Evolutionary conservation across 2,888 invertebrate genomes (phyloP).

Genomic region (Taphrorychus bicolor): DNA sequence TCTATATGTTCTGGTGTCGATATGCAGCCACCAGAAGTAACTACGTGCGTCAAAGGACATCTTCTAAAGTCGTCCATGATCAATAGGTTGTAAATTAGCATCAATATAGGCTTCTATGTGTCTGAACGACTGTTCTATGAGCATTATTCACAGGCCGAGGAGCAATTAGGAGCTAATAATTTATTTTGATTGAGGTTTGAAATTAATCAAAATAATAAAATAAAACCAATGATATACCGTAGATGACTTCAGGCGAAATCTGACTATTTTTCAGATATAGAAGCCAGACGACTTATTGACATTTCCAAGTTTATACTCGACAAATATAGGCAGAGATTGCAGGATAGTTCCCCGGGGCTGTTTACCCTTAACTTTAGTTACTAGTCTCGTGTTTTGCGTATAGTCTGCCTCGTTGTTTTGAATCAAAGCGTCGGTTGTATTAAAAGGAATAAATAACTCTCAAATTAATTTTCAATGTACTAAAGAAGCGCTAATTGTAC

Average conservation of each 20-base stretch:
- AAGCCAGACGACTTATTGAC: conserved; percentile 24
- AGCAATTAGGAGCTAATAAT: no score
- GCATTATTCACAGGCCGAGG: conserved; percentile 17
- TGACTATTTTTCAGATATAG: conserved; percentile 11
- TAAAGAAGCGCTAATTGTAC: background rate
- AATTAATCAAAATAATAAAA: no score
- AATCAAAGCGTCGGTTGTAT: no score
- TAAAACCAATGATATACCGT: no score
- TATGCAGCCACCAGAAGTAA: no score
- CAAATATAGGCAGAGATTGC: conserved; percentile 31
- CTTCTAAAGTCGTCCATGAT: conserved; percentile 21
- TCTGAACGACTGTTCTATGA: conserved; percentile 16
- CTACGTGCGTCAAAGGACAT: conserved; percentile 28
- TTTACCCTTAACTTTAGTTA: conserved; percentile 10
- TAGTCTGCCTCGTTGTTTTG: background rate
- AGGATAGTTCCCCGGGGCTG: conserved; percentile 13
- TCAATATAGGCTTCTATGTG: conserved; percentile 13
- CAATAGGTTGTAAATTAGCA: conserved; percentile 34
- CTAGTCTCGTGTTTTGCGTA: background rate
- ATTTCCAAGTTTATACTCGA: conserved; percentile 22
- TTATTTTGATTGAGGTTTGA: no score
- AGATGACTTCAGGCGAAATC: no score
- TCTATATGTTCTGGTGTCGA: no score
- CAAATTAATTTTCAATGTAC: no score
- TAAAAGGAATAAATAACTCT: no score